Base-by-base conservation (phyloP, 2,888 invertebrate species). In the Hermaeophaga mercurialis region DNA sequence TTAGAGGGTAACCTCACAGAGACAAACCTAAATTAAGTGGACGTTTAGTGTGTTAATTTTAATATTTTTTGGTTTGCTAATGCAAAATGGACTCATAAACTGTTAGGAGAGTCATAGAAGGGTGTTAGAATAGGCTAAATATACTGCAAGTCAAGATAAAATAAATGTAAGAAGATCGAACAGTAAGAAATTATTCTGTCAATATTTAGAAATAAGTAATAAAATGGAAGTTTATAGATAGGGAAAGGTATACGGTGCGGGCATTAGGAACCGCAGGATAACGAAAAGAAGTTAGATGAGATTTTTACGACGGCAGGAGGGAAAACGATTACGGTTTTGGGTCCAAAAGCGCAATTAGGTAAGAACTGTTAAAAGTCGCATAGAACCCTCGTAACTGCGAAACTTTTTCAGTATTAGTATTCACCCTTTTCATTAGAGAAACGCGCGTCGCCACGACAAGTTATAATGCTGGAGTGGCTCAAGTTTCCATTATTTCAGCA, bases 391-490 rank as follows among this genome's bases (percentile, higher is more conserved):
- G 56, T 49, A 46, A 56, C 56, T 39, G 34, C 36, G 8, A 41
- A 56, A 56, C 52, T 56, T 56, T 56, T 26, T 46, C 46, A 2
- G 41, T 31, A 52, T 56, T 52, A 56, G 46, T 39, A 52, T 56
- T 52, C 52, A 52, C 56, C 52, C 56, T 56, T 52, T 56, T 47
- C 56, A 56, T 46, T 44, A 56, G 22, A 31, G 26, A 54, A 54
- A 53, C 17, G 15, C 5, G 34, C 34, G 34, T 34, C 36, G 36
- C 45, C 38, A 45, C 36, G 48, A 47, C 47, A 44, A 39, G 19
- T 44, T 49, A 43, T 44, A 34, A 49, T 38, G 28, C 36, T 26
- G 22, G 45, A 44, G 52, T 26, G 36, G 52, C 34, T 53, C 34
- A 33, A 18, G 34, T 43, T 38, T 8, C 45, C 22, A 28, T 44